phyloP scores from a whole-genome alignment of 2,113 vertebrate species.

The Machaerirhynchus nigripectus region DNA sequence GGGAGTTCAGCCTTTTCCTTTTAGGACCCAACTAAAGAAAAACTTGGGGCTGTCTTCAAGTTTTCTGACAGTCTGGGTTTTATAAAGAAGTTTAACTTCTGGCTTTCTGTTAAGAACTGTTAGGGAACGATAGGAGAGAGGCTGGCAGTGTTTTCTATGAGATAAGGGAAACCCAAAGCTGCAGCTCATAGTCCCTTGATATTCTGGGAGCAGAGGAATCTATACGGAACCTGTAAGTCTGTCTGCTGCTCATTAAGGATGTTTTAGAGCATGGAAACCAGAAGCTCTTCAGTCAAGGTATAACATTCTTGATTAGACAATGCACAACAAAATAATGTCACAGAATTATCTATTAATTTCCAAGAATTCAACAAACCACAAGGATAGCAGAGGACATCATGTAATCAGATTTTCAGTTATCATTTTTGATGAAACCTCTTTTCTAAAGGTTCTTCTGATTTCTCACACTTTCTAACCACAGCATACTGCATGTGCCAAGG shows the following conservation, averaged over 20 bases:
- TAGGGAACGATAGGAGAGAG: slow-evolving; percentile 1
- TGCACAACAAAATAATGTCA: background rate
- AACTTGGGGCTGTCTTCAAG: background rate
- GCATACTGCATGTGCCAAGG: fast-evolving
- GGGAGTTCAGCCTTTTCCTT: background rate
- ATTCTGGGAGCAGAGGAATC: background rate
- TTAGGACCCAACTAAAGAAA: background rate
- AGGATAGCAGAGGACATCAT: background rate
- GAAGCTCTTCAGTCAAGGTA: background rate
- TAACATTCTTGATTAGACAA: background rate
- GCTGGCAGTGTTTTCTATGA: background rate
- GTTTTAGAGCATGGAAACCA: background rate
- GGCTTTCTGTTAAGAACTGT: slow-evolving; percentile 33
- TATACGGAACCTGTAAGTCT: background rate
- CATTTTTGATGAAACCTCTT: background rate
- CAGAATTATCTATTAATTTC: background rate
- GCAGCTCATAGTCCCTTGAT: background rate
- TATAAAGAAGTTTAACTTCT: background rate
- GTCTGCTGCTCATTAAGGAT: background rate
- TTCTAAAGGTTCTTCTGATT: background rate
- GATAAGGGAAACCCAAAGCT: slow-evolving; percentile 45
- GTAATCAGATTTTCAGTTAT: background rate
- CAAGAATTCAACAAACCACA: background rate
- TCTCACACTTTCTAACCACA: background rate
- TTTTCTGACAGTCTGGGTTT: background rate